These are phyloP conservation scores for Galendromus occidentalis DNA, from an alignment of 1,140 invertebrate genomes.

Conservation along the genomic window DNA sequence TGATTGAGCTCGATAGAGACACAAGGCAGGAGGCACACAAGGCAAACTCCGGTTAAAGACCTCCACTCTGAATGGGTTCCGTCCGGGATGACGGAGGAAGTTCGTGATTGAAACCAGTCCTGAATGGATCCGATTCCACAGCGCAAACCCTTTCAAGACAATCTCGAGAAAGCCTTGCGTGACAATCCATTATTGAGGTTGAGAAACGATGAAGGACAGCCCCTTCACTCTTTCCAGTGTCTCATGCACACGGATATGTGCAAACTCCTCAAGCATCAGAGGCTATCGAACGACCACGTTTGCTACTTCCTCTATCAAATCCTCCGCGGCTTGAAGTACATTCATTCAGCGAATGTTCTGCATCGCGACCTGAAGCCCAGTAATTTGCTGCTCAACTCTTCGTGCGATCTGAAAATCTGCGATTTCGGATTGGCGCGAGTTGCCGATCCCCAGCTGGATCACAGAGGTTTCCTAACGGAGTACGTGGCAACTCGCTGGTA, in stretches of 20 bases:
- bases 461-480: constrained; percentile 96
- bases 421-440: constrained; percentile 92
- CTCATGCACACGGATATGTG: constrained; percentile 99
- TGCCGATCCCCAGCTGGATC: constrained; percentile 96
- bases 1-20: no score
- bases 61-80: no score
- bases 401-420: constrained; percentile 99
- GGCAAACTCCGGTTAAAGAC: no score
- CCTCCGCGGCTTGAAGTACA: constrained; percentile 92
- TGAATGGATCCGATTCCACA: no score
- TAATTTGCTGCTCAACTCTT: constrained; percentile 93
- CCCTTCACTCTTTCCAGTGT: constrained; percentile 38
- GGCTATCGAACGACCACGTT: constrained; percentile 95
- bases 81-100: no score
- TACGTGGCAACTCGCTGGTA: constrained; percentile 98
- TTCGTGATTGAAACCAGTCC: no score
- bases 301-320: constrained; percentile 99
- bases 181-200: no score
- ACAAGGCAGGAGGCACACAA: no score
- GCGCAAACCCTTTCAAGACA: no score
- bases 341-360: constrained; percentile 97
- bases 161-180: no score
- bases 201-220: no score
- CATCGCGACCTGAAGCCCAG: constrained; percentile 96
- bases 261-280: constrained; percentile 95